Conservation (phyloP, 2,113 vertebrate species). For the Columba janthina region DNA sequence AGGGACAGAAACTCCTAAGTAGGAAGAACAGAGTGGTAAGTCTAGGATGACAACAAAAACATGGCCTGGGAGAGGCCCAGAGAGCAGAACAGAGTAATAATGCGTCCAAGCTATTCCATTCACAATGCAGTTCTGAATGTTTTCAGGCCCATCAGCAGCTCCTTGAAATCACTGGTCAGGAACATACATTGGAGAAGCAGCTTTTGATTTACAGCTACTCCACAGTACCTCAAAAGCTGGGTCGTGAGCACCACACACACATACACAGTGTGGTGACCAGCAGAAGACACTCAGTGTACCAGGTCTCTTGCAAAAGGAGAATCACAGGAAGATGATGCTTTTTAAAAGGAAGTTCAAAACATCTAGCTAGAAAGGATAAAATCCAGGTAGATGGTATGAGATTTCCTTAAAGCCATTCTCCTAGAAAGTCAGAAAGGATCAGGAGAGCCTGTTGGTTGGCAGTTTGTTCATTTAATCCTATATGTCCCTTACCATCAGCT, state of each 20-base stretch:
- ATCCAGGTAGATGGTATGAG: background rate
- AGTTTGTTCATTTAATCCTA: background rate
- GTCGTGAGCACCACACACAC: background rate
- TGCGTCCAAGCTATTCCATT: background rate
- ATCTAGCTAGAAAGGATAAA: background rate
- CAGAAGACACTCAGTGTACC: rapidly evolving
- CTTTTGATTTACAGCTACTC: background rate
- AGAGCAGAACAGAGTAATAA: background rate
- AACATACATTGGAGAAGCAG: background rate
- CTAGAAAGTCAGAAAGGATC: background rate
- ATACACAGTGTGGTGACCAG: background rate
- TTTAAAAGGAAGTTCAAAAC: background rate
- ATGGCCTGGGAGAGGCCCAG: background rate
- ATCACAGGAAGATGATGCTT: background rate
- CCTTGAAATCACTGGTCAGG: background rate
- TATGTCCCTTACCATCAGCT: background rate
- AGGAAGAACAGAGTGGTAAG: background rate
- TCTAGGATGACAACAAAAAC: background rate
- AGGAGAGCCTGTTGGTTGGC: background rate
- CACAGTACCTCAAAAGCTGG: background rate
- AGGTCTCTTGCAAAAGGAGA: background rate
- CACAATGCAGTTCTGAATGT: rapidly evolving
- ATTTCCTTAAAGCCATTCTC: background rate
- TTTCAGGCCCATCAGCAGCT: background rate
- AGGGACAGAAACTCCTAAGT: background rate